phyloP scores from a whole-genome alignment of 2,113 vertebrate genomes.

The Fukomys damarensis region DNA sequence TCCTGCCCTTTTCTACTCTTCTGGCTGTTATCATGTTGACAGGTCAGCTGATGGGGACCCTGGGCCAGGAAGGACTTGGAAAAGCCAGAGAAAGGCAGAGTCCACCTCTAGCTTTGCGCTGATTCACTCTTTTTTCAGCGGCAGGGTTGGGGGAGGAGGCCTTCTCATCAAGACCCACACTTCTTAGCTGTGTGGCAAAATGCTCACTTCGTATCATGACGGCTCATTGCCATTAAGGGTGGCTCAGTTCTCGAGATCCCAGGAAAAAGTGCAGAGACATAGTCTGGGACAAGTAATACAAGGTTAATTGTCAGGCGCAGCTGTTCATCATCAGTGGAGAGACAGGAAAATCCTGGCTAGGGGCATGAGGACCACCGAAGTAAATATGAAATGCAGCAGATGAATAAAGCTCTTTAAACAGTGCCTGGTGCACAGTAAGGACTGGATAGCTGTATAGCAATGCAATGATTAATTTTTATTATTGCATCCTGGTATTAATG shows the following conservation, averaged over 20 bases:
- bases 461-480: background rate
- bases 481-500: background rate
- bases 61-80: background rate
- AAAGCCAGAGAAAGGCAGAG: background rate
- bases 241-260: background rate
- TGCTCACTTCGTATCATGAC: background rate
- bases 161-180: background rate
- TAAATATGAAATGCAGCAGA: background rate
- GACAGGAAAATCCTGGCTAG: background rate
- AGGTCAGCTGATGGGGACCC: background rate
- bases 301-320: background rate
- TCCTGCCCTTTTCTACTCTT: background rate
- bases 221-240: background rate
- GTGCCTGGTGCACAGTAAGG: background rate
- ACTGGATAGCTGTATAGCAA: background rate
- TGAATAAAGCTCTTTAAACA: background rate
- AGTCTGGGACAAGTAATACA: background rate
- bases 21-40: background rate
- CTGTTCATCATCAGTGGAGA: background rate
- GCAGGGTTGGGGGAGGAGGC: background rate
- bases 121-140: background rate
- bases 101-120: background rate
- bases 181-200: background rate
- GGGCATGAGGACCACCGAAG: background rate
- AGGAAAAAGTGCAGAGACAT: conserved; percentile 10